These are phyloP conservation scores for Pristionchus japonicus DNA, from an alignment of 2,888 invertebrate species.

Conservation along the genomic window DNA sequence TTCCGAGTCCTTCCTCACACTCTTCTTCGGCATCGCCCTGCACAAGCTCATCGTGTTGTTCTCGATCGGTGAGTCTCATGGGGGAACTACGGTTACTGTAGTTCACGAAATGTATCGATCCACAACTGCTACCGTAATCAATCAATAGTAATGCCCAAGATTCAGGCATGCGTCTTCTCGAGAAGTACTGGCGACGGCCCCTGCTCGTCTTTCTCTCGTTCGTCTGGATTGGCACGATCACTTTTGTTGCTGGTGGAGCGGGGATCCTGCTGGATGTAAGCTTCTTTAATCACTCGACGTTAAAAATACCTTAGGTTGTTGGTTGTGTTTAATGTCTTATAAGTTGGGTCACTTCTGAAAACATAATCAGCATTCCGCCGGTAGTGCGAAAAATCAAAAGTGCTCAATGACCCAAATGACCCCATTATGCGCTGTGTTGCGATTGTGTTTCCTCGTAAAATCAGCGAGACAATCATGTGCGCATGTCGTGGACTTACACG, in stretches of 20 bases:
- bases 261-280: slow-evolving; percentile 35
- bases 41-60: slow-evolving; percentile 40
- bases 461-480: neutral
- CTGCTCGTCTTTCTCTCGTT: slow-evolving; percentile 20
- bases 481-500: too few relatives aligned
- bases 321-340: neutral
- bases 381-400: neutral
- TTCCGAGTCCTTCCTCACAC: slow-evolving; percentile 34
- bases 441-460: neutral
- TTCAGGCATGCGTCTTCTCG: slow-evolving; percentile 26
- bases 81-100: neutral
- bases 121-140: neutral
- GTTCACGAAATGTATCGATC: neutral
- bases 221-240: neutral
- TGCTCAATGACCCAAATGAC: neutral
- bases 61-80: slow-evolving; percentile 23
- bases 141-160: too few relatives aligned
- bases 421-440: neutral
- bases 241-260: slow-evolving; percentile 27
- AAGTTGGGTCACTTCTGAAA: neutral
- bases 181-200: neutral
- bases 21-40: slow-evolving; percentile 42
- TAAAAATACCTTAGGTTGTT: neutral
- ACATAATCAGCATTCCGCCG: neutral
- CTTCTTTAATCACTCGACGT: neutral